phyloP scores from a whole-genome alignment of 1,140 invertebrate species.

The Psilanteris sp. region DNA sequence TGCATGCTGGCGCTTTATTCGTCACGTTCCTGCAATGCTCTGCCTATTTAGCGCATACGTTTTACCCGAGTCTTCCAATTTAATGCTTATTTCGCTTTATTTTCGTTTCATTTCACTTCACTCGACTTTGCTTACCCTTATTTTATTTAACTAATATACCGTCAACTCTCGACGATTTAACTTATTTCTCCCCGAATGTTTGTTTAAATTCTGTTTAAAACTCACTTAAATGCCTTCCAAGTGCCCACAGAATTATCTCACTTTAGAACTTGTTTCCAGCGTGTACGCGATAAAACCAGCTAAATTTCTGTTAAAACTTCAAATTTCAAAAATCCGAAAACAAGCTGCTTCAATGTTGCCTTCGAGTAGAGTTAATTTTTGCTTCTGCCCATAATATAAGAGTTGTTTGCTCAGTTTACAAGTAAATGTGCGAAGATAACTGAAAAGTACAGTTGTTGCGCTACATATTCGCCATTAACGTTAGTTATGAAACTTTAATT shows the following conservation, averaged over 20 bases:
- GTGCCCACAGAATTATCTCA: conserved; percentile 12
- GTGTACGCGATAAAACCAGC: conserved; percentile 3
- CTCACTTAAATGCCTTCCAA: conserved; percentile 7
- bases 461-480: conserved; percentile 4
- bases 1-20: conserved; percentile 13
- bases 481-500: conserved; percentile 20
- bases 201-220: conserved; percentile 21
- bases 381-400: background rate
- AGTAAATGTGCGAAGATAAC: conserved; percentile 10
- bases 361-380: conserved; percentile 2
- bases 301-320: background rate
- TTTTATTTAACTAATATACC: conserved; percentile 7
- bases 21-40: conserved; percentile 1
- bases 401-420: conserved; percentile 6
- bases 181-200: conserved; percentile 4
- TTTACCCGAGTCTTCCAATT: too few relatives aligned
- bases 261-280: conserved; percentile 9
- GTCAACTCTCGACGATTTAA: background rate
- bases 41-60: background rate
- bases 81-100: background rate
- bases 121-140: background rate
- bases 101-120: background rate
- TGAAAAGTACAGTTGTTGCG: conserved; percentile 16
- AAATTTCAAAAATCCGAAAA: background rate
- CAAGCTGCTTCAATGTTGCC: conserved; percentile 1